Conservation (phyloP, 2,797 vertebrate genomes). For the Hipposideros larvatus region DNA sequence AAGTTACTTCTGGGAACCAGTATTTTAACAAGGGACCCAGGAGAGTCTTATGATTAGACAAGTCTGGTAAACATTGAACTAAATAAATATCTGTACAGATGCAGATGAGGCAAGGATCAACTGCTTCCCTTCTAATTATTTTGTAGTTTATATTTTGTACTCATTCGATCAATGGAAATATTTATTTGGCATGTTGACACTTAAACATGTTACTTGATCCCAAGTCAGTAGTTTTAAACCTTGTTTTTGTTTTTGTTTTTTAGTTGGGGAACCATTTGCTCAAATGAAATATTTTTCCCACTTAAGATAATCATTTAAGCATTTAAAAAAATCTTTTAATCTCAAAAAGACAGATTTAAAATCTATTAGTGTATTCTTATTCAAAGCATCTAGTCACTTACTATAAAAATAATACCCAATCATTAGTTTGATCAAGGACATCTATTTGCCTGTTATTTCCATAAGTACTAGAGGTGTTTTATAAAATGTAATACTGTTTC, state of each 20-base stretch:
- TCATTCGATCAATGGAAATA: not conserved
- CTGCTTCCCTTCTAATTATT: not conserved
- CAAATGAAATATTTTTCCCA: constrained; percentile 28
- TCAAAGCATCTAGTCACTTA: not conserved
- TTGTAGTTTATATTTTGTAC: not conserved
- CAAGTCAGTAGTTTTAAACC: not conserved
- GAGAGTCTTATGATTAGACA: not conserved
- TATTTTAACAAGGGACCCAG: not conserved
- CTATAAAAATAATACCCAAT: not conserved
- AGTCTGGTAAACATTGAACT: not conserved
- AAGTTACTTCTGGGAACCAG: not conserved
- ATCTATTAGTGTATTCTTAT: not conserved
- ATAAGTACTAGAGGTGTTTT: not conserved
- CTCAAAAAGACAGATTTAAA: constrained; percentile 12
- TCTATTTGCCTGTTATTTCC: not conserved
- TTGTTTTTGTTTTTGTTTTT: not conserved
- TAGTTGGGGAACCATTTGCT: not conserved
- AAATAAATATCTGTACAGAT: not conserved
- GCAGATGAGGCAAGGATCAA: not conserved
- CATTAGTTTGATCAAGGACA: not conserved
- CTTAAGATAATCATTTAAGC: not conserved
- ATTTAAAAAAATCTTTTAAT: not conserved
- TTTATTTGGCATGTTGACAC: not conserved
- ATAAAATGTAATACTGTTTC: not conserved
- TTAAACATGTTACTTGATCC: not conserved